A percentile compares a stretch with the other conserved stretches of the same genome.
phyloP scores from a whole-genome alignment of 2,113 vertebrate genomes.

The Poeciliopsis turrubarensis region DNA sequence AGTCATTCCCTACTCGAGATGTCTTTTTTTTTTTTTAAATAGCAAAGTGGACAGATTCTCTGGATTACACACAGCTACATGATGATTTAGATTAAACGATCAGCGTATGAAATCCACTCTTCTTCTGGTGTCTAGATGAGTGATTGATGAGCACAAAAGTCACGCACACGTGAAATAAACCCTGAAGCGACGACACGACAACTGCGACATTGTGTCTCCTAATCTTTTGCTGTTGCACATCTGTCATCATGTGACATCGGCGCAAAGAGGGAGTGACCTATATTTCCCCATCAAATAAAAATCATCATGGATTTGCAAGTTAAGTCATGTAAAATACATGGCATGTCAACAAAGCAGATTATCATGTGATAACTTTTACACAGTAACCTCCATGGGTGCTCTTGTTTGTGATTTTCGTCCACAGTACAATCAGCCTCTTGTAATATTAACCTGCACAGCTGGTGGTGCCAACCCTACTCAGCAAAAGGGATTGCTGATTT shows the following conservation, averaged over 20 bases:
- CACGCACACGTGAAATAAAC: slow-evolving; percentile 57
- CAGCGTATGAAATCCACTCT: slow-evolving; percentile 22
- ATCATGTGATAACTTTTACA: slow-evolving; percentile 7
- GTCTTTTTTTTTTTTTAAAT: slow-evolving; percentile 22
- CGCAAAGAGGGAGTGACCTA: slow-evolving; percentile 55
- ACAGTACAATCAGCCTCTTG: slow-evolving; percentile 45
- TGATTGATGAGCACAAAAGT: slow-evolving; percentile 41
- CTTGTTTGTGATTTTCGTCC: slow-evolving; percentile 20
- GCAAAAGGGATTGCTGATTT: slow-evolving; percentile 64
- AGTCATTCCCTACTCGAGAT: slow-evolving; percentile 25
- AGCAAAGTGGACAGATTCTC: slow-evolving; percentile 18
- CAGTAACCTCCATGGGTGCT: slow-evolving; percentile 17
- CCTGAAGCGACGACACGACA: slow-evolving; percentile 33
- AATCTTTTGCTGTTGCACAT: slow-evolving; percentile 54
- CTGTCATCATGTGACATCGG: slow-evolving; percentile 42
- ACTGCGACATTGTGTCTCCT: slow-evolving; percentile 37
- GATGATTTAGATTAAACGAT: slow-evolving; percentile 51
- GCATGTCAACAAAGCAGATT: slow-evolving; percentile 41
- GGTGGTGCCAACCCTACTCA: slow-evolving; percentile 31
- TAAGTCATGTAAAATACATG: slow-evolving; percentile 35
- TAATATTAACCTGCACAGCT: slow-evolving; percentile 55
- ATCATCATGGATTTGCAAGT: slow-evolving; percentile 32
- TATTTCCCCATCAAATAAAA: slow-evolving; percentile 53
- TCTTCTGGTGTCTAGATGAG: slow-evolving; percentile 39
- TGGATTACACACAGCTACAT: slow-evolving; percentile 51